Evolutionary conservation across 2,797 vertebrate species (phyloP).

Genomic region (Pelodytes ibericus): DNA sequence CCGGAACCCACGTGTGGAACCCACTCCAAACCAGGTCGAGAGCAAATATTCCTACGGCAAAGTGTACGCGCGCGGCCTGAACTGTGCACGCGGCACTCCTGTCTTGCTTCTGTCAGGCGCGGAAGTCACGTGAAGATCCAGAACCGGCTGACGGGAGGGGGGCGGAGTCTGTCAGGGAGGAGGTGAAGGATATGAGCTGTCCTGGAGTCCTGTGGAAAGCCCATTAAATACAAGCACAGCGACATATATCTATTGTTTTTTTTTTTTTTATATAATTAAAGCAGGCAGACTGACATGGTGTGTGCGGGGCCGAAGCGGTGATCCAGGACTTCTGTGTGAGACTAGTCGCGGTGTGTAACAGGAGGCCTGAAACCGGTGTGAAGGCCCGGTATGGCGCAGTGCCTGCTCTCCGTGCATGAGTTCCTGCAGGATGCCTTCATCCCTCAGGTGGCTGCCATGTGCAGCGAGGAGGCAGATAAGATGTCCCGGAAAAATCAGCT

Average conservation of each 20-base stretch:
- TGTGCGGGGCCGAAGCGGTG: neutral
- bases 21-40: neutral
- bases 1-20: too few species aligned
- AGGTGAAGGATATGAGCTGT: constrained; percentile 10
- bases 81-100: neutral
- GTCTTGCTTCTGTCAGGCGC: constrained; percentile 29
- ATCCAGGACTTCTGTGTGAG: constrained; percentile 41
- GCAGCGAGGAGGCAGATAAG: constrained; percentile 91
- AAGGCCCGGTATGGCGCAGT: constrained; percentile 84
- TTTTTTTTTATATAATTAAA: too few species aligned
- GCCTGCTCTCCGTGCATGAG: constrained; percentile 94
- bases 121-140: constrained; percentile 33
- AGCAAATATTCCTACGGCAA: too few species aligned
- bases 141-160: constrained; percentile 47
- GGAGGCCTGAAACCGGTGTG: constrained; percentile 21
- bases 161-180: constrained; percentile 44
- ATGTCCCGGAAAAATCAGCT: constrained; percentile 90
- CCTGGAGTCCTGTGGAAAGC: neutral
- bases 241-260: neutral
- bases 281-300: constrained; percentile 9
- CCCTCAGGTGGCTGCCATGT: constrained; percentile 93
- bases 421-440: constrained; percentile 96
- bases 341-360: constrained; percentile 55
- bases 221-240: neutral
- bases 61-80: neutral